These are phyloP conservation scores for Diplosoma virens DNA, from an alignment of 23 tunicate genomes.

Conservation along the genomic window DNA sequence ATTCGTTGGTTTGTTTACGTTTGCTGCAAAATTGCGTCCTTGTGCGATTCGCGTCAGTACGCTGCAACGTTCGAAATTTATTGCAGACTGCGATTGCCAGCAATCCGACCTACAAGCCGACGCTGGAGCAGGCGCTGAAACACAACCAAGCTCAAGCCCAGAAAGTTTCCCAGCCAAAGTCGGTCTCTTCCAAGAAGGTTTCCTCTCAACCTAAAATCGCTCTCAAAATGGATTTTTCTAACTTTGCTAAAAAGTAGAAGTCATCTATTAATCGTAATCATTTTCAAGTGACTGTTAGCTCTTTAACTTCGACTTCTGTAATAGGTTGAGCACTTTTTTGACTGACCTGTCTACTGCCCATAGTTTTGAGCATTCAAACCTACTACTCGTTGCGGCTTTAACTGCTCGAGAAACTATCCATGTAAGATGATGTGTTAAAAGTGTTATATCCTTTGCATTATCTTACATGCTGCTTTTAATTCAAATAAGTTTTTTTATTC, in stretches of 20 bases:
- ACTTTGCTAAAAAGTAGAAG: conserved; percentile 65
- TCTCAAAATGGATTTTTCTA: conserved; percentile 94
- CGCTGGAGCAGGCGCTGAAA: conserved; percentile 59
- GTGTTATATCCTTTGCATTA: no score
- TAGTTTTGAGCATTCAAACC: no score
- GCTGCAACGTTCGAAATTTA: not conserved
- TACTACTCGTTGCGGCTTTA: no score
- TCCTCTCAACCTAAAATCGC: conserved; percentile 59
- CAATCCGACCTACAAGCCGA: conserved; percentile 45
- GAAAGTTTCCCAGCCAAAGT: conserved; percentile 38
- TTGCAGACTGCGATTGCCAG: conserved; percentile 26
- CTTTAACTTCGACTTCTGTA: no score
- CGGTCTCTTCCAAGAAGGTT: conserved; percentile 27
- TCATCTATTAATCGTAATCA: no score
- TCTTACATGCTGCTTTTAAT: no score
- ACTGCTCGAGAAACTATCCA: no score
- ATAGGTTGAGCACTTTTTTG: no score
- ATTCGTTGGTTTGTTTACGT: not conserved
- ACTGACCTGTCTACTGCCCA: no score
- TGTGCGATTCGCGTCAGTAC: not conserved
- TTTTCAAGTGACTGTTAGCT: no score
- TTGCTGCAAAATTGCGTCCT: not conserved
- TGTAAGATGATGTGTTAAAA: no score
- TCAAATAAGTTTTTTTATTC: no score
- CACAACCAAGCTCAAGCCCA: conserved; percentile 39